Base-by-base conservation (phyloP, 2,797 vertebrate species). In the Typhlichthys subterraneus region DNA sequence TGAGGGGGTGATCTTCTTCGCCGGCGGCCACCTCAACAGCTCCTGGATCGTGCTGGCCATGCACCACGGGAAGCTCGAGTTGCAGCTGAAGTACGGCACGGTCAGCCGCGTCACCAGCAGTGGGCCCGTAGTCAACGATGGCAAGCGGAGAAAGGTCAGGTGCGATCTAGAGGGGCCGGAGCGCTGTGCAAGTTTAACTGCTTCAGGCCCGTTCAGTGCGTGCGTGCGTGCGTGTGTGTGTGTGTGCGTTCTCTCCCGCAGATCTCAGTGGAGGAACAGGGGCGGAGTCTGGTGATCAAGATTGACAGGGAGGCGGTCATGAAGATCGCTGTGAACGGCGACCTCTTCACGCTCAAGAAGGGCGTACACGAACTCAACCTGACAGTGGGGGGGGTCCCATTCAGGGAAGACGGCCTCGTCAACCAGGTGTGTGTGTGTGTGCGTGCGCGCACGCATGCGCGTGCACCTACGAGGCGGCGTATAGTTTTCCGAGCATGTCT, bases 1-100 rank as follows among this genome's bases (percentile, higher is more conserved):
- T 0, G 97, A 99, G 84, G 97, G 97, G 9, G 93, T 98, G 67
- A 94, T 99, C 84, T 96, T 99, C 91, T 99, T 98, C 66, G 97
- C 97, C 1, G 97, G 97, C 70, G 97, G 96, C 76, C 96, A 91
- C 83, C 84, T 89, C 48, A 94, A 95, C 81, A 95, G 94, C 88
- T 94, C 94, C 47, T 99, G 97, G 97, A 94, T 99, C 0, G 93
- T 98, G 13, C 85, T 99, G 67, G 95, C 93, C 54, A 83, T 99
- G 81, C 94, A 97, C 70, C 88, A 92, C 0, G 98, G 98, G 69
- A 95, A 89, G 63, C 91, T 99, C 14, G 96, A 99, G 81, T 89
- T 99, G 76, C 98, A 99, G 88, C 89, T 99, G 47, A 96, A 93
- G 59, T 98, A 97, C 29, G 91, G 86, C 0, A 87, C 92, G 0